These are phyloP conservation scores for Metopolophium dirhodum DNA, from an alignment of 1,140 invertebrate genomes.

Conservation along the genomic window DNA sequence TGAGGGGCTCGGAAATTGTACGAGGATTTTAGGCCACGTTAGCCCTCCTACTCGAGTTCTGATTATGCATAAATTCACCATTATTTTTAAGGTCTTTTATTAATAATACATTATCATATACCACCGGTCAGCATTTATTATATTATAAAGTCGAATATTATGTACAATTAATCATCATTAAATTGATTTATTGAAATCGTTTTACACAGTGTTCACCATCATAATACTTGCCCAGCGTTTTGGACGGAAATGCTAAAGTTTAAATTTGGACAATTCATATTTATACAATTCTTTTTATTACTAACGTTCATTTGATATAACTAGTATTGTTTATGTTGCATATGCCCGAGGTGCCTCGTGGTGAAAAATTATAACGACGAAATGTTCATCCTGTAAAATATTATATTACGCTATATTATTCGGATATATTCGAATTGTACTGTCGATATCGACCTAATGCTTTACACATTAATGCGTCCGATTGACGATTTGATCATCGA, in stretches of 20 bases:
- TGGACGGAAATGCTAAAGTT: not conserved
- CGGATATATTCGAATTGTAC: not conserved
- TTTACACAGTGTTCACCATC: not conserved
- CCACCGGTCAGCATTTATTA: not conserved
- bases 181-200: not conserved
- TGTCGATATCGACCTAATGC: not conserved
- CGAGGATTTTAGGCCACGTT: not conserved
- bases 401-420: not conserved
- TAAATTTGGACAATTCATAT: not conserved
- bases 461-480: not conserved
- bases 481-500: not conserved
- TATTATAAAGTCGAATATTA: not conserved
- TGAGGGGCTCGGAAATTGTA: not conserved
- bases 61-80: fast-evolving
- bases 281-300: not conserved
- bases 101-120: not conserved
- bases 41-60: not conserved
- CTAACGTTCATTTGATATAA: not conserved
- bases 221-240: not conserved
- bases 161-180: not conserved
- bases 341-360: not conserved
- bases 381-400: not conserved
- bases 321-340: not conserved
- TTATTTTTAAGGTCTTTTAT: not conserved
- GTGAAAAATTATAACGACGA: not conserved